phyloP scores from a whole-genome alignment of 1,140 invertebrate genomes.

The Diabrotica virgifera region DNA sequence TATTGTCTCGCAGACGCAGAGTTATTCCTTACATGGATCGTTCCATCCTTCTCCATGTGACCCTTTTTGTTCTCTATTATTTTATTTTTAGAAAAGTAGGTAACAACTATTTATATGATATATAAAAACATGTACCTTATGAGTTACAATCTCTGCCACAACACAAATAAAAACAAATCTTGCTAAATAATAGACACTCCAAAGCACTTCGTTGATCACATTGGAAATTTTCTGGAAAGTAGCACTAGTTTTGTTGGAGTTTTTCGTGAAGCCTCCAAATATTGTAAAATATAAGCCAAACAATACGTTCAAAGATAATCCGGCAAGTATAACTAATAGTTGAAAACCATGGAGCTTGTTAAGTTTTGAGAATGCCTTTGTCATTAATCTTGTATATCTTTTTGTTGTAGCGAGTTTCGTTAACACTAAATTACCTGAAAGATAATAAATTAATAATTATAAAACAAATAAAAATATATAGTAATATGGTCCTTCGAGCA shows the following conservation, averaged over 20 bases:
- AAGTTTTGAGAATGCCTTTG: background rate
- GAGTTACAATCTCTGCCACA: background rate
- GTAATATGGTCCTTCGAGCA: no score
- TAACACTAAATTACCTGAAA: no score
- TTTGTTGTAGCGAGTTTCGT: background rate
- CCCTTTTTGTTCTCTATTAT: no score
- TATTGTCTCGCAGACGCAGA: no score
- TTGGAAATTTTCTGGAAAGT: background rate
- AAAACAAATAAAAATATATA: no score
- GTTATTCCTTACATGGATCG: no score
- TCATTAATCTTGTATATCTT: conserved; percentile 5
- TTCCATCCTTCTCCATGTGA: no score
- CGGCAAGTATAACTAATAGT: conserved; percentile 9
- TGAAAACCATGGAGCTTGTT: conserved; percentile 11
- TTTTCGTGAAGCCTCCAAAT: conserved; percentile 17
- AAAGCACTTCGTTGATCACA: conserved; percentile 8
- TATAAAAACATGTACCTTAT: background rate
- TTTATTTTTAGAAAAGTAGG: no score
- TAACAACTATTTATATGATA: no score
- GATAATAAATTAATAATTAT: no score
- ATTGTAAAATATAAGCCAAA: conserved; percentile 18
- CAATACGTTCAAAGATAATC: conserved; percentile 12
- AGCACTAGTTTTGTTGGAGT: background rate
- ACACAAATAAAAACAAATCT: conserved; percentile 14
- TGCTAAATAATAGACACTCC: conserved; percentile 17